These are phyloP conservation scores for Acrobasis consociella DNA, from an alignment of 2,888 invertebrate genomes.

Conservation along the genomic window DNA sequence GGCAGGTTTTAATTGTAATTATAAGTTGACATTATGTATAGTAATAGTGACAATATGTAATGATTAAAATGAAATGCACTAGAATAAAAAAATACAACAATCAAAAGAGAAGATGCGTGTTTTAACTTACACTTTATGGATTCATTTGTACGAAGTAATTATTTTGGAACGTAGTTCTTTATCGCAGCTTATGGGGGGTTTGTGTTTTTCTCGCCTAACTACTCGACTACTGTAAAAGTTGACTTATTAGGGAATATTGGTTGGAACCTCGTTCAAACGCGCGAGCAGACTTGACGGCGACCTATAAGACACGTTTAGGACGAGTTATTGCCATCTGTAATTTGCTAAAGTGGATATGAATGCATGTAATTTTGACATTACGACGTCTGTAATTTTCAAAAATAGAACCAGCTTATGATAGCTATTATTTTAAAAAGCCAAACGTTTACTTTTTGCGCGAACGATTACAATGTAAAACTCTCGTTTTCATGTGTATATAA, in stretches of 20 bases:
- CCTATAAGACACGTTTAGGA: background rate
- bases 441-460: background rate
- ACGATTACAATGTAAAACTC: background rate
- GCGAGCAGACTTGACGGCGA: slow-evolving; percentile 34
- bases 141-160: too few species aligned
- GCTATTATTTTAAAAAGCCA: background rate
- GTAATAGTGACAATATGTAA: too few species aligned
- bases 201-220: background rate
- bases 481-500: background rate
- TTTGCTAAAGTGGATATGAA: slow-evolving; percentile 2
- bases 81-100: too few species aligned
- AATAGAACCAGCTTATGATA: background rate
- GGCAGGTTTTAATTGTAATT: too few species aligned
- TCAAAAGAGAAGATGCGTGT: too few species aligned
- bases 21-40: too few species aligned
- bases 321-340: slow-evolving; percentile 8
- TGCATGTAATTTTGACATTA: background rate
- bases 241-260: slow-evolving; percentile 21
- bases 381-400: background rate
- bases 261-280: slow-evolving; percentile 35
- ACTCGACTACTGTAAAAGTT: background rate
- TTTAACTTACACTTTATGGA: too few species aligned
- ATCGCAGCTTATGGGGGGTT: too few species aligned
- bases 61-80: too few species aligned
- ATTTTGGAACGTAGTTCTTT: too few species aligned